Evolutionary conservation across 2,797 vertebrate species (phyloP).

Genomic region (Scarus forsteni): DNA sequence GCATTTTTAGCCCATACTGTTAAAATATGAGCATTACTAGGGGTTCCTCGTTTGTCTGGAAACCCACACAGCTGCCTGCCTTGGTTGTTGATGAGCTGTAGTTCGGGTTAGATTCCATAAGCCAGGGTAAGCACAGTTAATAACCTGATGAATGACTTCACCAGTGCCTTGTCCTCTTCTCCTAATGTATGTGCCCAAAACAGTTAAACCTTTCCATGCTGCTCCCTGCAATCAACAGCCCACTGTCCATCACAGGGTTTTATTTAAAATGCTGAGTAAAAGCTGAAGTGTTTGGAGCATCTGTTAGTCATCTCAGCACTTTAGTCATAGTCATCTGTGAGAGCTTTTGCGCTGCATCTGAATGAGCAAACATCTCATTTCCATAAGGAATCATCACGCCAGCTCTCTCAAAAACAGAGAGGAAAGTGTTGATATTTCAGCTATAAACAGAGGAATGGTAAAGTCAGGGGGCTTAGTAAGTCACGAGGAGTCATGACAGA

Average conservation of each 20-base stretch:
- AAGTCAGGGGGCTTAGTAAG: constrained; percentile 47
- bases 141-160: not conserved
- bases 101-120: too few relatives aligned
- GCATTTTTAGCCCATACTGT: too few relatives aligned
- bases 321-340: constrained; percentile 47
- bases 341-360: constrained; percentile 47
- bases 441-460: constrained; percentile 46
- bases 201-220: not conserved
- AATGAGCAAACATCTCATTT: constrained; percentile 54
- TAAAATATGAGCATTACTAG: too few relatives aligned
- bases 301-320: constrained; percentile 53
- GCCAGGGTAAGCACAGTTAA: not conserved
- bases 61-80: too few relatives aligned
- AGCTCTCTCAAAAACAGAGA: constrained; percentile 9
- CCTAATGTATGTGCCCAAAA: not conserved
- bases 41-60: too few relatives aligned
- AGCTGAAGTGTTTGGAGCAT: constrained; percentile 44
- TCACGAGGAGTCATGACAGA: constrained; percentile 57
- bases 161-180: not conserved
- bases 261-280: constrained; percentile 51
- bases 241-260: constrained; percentile 18
- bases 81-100: too few relatives aligned
- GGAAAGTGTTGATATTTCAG: constrained; percentile 41
- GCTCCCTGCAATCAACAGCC: constrained; percentile 11
- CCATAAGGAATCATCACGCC: constrained; percentile 34